Evolutionary conservation across 2,888 invertebrate species (phyloP).

Genomic region (Cacoxenus indagator): DNA sequence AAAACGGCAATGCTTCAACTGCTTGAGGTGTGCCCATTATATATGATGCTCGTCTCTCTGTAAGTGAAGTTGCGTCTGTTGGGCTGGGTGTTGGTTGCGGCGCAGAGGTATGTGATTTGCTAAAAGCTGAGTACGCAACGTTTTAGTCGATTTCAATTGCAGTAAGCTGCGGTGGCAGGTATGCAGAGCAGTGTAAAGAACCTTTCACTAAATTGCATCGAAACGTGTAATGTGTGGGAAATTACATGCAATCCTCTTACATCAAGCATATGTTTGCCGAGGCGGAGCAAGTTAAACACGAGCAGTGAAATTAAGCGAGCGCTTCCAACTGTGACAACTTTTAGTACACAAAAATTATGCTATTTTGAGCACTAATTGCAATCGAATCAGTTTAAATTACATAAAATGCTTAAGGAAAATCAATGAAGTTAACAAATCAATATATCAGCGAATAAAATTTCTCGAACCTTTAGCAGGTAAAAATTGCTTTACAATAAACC

Average conservation of each 20-base stretch:
- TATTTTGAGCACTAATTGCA: neutral
- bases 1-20: neutral
- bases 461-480: too few species aligned
- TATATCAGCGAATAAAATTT: too few species aligned
- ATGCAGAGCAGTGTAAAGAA: neutral
- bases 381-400: neutral
- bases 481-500: too few species aligned
- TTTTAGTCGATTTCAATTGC: neutral
- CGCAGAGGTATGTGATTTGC: neutral
- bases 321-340: neutral
- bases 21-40: neutral
- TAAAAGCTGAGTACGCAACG: neutral
- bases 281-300: neutral
- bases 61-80: neutral
- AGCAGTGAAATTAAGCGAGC: neutral
- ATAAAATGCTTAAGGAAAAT: too few species aligned
- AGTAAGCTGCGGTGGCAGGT: neutral
- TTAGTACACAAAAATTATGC: neutral
- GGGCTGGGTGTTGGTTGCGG: too few species aligned
- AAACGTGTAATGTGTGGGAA: slow-evolving; percentile 1
- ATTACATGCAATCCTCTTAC: neutral
- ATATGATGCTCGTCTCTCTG: too few species aligned
- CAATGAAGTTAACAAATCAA: too few species aligned
- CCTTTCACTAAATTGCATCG: slow-evolving; percentile 1
- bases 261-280: neutral